These are phyloP conservation scores for Montipora foliosa DNA, from an alignment of 64 coral and sea anemone species.

Conservation along the genomic window DNA sequence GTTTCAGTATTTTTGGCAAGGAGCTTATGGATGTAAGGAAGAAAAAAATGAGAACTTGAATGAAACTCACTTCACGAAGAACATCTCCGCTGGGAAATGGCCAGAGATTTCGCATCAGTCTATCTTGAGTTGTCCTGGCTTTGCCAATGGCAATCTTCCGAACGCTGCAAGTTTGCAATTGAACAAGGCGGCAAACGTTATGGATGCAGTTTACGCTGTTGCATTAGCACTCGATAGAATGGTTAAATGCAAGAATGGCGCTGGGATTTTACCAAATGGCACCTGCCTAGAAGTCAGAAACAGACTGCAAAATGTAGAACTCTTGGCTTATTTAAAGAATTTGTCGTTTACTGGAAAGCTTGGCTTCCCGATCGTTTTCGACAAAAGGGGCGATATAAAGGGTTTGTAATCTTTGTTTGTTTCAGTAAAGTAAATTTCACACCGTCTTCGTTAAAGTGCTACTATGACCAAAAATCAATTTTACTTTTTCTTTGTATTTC, in stretches of 20 bases:
- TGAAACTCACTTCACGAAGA: background rate
- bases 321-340: constrained; percentile 72
- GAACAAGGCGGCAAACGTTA: constrained; percentile 93
- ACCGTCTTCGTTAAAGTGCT: too few species aligned
- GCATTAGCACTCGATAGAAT: constrained; percentile 77
- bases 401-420: constrained; percentile 38
- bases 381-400: constrained; percentile 89
- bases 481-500: too few species aligned
- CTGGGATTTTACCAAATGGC: constrained; percentile 38
- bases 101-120: background rate
- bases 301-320: constrained; percentile 46
- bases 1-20: constrained; percentile 93
- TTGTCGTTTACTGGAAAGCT: constrained; percentile 71
- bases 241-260: constrained; percentile 61
- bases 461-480: too few species aligned
- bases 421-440: background rate
- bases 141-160: background rate
- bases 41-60: background rate
- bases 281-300: constrained; percentile 46
- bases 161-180: constrained; percentile 64
- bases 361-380: constrained; percentile 85
- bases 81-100: background rate
- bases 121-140: constrained; percentile 14
- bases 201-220: constrained; percentile 94
- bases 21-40: constrained; percentile 61